Conservation (phyloP, 1,140 invertebrate genomes). For the Drosophila kohkoa region DNA sequence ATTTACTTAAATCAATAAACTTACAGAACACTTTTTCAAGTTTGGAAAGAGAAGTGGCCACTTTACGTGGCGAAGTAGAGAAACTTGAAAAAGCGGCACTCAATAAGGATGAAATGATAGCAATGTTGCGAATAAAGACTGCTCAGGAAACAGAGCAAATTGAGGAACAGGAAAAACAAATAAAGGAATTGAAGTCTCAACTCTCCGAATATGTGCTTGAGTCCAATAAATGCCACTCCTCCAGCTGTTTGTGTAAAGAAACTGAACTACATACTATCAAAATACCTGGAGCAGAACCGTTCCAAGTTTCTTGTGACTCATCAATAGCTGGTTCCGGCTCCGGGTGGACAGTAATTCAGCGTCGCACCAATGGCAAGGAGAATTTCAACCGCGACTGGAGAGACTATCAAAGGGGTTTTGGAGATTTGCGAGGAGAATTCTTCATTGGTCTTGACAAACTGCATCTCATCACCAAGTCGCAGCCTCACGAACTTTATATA, state of each 20-base stretch:
- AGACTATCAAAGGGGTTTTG: conserved; percentile 40
- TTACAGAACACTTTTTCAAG: conserved; percentile 1
- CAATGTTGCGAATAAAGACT: conserved; percentile 32
- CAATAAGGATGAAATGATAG: conserved; percentile 34
- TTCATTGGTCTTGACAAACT: conserved; percentile 46
- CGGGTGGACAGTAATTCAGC: conserved; percentile 36
- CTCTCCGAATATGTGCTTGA: background rate
- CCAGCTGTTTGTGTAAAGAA: conserved; percentile 34
- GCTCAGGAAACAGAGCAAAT: conserved; percentile 27
- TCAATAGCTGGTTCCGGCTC: conserved; percentile 14
- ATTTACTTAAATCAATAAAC: background rate
- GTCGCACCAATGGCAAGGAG: conserved; percentile 23
- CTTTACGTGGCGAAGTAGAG: background rate
- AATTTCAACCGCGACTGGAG: conserved; percentile 38
- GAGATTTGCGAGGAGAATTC: conserved; percentile 32
- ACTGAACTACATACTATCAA: conserved; percentile 19
- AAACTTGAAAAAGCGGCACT: conserved; percentile 4
- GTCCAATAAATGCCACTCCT: conserved; percentile 24
- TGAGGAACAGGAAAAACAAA: conserved; percentile 22
- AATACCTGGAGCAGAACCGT: conserved; percentile 20
- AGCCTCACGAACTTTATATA: conserved; percentile 43
- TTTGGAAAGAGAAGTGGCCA: conserved; percentile 1
- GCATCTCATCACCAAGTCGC: conserved; percentile 28
- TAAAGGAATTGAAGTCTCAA: background rate
- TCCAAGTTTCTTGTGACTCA: conserved; percentile 41